Evolutionary conservation across 1,140 invertebrate genomes (phyloP).

Genomic region (Sitophilus oryzae): DNA sequence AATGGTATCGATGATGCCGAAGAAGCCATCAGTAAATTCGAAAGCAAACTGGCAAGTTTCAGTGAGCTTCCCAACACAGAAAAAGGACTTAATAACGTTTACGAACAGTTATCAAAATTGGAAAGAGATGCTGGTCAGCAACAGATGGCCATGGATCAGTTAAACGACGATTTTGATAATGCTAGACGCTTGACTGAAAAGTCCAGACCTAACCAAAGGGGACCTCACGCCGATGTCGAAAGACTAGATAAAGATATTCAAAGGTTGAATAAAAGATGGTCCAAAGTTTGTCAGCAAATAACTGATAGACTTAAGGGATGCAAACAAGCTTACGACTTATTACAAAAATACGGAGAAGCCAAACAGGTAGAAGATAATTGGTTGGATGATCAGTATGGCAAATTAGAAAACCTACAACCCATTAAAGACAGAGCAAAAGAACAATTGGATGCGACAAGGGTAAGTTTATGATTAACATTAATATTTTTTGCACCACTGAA

Average conservation of each 20-base stretch:
- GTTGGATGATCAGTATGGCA: constrained; percentile 72
- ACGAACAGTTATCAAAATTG: constrained; percentile 69
- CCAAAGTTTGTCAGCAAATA: constrained; percentile 82
- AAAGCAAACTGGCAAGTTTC: constrained; percentile 80
- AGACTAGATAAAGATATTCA: constrained; percentile 89
- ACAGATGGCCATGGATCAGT: constrained; percentile 80
- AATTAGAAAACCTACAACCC: constrained; percentile 64
- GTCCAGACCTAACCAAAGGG: constrained; percentile 65
- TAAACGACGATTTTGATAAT: constrained; percentile 84
- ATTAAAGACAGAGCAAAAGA: constrained; percentile 66
- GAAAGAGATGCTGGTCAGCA: constrained; percentile 78
- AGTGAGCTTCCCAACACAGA: constrained; percentile 77
- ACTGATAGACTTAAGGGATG: constrained; percentile 84
- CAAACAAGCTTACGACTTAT: constrained; percentile 76
- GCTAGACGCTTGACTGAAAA: constrained; percentile 80
- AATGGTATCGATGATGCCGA: constrained; percentile 84
- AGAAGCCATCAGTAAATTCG: constrained; percentile 83
- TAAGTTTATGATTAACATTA: too few species aligned
- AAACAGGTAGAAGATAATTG: constrained; percentile 82
- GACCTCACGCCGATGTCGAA: constrained; percentile 78
- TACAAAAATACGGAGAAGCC: constrained; percentile 80
- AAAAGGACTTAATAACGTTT: constrained; percentile 61
- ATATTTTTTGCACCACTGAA: too few species aligned
- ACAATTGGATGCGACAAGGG: constrained; percentile 72
- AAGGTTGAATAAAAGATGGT: constrained; percentile 82